Percentiles rank a stretch among this genome's conserved stretches.
phyloP scores from a whole-genome alignment of 2,797 vertebrate species.

The Tragelaphus eurycerus region DNA sequence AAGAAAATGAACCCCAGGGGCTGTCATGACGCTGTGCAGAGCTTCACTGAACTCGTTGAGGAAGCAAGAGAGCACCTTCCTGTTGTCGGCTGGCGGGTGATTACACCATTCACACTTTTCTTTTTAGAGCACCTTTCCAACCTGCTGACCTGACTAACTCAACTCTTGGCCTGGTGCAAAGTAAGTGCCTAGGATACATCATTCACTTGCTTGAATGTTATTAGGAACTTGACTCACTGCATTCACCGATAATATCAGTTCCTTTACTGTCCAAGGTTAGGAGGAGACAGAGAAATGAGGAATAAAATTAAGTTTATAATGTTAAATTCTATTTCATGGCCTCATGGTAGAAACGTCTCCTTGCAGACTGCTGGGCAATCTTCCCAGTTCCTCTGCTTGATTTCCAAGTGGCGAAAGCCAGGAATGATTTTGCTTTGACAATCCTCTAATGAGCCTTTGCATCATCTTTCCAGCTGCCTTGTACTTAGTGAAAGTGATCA shows the following conservation, averaged over 20 bases:
- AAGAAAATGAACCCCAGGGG: background rate
- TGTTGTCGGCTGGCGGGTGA: background rate
- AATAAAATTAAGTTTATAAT: background rate
- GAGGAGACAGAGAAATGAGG: slow-evolving; percentile 1
- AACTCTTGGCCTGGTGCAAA: background rate
- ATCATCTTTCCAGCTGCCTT: background rate
- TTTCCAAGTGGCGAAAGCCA: slow-evolving; percentile 31
- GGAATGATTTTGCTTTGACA: slow-evolving; percentile 36
- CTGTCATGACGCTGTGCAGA: background rate
- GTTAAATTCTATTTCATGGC: background rate
- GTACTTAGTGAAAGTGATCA: slow-evolving; percentile 1
- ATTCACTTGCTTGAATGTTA: background rate
- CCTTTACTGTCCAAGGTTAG: background rate
- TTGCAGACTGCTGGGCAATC: background rate
- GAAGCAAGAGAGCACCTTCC: background rate
- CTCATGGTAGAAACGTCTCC: background rate
- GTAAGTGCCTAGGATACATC: background rate
- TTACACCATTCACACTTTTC: background rate
- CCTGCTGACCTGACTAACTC: background rate
- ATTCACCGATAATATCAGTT: background rate
- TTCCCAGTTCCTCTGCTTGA: background rate
- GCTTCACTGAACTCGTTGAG: background rate
- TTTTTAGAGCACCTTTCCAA: background rate
- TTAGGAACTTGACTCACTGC: background rate
- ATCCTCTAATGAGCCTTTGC: slow-evolving; percentile 4